Conservation (phyloP, 2,113 vertebrate genomes). For the Brachyhypopomus occidentalis region DNA sequence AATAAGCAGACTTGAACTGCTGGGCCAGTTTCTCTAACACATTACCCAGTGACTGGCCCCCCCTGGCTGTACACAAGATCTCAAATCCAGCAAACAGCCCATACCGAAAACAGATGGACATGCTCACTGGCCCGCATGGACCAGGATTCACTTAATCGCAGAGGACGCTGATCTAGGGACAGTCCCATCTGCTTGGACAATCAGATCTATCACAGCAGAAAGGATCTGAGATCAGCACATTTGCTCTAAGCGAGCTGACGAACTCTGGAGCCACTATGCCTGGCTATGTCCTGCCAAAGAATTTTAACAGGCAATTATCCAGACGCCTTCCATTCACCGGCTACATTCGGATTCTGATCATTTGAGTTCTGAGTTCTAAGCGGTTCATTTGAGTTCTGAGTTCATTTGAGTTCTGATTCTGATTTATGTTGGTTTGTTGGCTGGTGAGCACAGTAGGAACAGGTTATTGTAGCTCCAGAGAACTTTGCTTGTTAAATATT, state of each 20-base stretch:
- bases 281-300: no score
- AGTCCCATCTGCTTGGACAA: background rate
- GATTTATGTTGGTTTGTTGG: no score
- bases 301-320: no score
- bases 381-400: no score
- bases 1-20: slow-evolving; percentile 34
- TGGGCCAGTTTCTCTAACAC: slow-evolving; percentile 22
- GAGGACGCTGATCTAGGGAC: background rate
- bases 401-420: no score
- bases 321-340: no score
- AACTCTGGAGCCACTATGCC: background rate
- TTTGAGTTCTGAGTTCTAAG: no score
- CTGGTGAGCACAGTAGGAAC: no score
- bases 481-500: no score
- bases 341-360: no score
- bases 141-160: background rate
- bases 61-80: background rate
- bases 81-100: slow-evolving; percentile 6
- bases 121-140: background rate
- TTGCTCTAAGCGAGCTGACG: background rate
- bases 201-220: background rate
- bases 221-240: background rate
- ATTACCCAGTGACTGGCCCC: slow-evolving; percentile 23
- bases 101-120: slow-evolving; percentile 12
- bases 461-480: no score